phyloP scores from a whole-genome alignment of 64 coral and sea anemone species.

The Pocillopora verrucosa region DNA sequence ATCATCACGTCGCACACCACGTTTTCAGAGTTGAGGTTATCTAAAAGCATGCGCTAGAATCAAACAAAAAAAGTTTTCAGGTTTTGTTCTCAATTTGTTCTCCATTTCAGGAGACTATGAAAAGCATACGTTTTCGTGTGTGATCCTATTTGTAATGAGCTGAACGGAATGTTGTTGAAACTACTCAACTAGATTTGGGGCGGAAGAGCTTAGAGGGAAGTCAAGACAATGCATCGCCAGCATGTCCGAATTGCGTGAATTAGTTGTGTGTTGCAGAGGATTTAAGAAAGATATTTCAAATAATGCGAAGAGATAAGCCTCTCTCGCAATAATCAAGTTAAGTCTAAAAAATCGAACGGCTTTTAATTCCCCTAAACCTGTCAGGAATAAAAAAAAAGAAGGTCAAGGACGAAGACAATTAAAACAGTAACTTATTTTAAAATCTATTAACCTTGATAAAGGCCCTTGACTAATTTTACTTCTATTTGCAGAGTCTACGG shows the following conservation, averaged over 20 bases:
- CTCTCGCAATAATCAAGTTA: not conserved
- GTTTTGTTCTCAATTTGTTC: not conserved
- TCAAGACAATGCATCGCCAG: not conserved
- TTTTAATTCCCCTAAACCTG: not conserved
- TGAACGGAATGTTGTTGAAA: not conserved
- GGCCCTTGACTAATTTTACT: too few species aligned
- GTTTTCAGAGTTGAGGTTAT: not conserved
- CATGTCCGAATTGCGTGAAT: not conserved
- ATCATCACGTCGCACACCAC: not conserved
- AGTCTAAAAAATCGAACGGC: not conserved
- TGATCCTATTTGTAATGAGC: not conserved
- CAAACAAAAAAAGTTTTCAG: not conserved
- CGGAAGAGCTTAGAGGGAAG: not conserved
- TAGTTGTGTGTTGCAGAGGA: too few species aligned
- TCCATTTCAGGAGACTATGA: not conserved
- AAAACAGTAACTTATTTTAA: too few species aligned
- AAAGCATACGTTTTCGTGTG: not conserved
- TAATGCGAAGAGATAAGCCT: not conserved
- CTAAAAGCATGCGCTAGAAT: not conserved
- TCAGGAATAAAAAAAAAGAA: too few species aligned
- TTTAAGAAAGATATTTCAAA: not conserved
- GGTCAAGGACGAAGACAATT: too few species aligned
- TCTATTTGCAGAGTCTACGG: constrained; percentile 8
- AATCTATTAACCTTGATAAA: too few species aligned
- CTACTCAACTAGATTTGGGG: not conserved